Evolutionary conservation across 1,140 invertebrate genomes (phyloP).

Genomic region (Tribolium castaneum): DNA sequence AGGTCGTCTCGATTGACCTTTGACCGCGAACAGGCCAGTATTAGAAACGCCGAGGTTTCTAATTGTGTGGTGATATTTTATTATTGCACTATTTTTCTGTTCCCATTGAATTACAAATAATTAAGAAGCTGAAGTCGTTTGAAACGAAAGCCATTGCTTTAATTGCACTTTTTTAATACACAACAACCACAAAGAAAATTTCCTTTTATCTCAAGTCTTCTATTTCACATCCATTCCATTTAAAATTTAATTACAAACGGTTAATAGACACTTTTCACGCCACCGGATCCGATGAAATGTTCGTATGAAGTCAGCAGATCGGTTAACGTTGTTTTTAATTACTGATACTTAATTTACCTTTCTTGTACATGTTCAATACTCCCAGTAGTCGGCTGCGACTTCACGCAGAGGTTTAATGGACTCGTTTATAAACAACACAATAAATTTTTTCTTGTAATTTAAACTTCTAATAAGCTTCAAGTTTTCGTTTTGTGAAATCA

Average conservation of each 20-base stretch:
- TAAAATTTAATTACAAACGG: slow-evolving; percentile 8
- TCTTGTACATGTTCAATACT: neutral
- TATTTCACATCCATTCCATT: neutral
- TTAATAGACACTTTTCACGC: slow-evolving; percentile 5
- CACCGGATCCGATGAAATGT: slow-evolving; percentile 13
- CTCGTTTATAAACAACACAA: too few relatives aligned
- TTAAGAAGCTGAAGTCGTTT: neutral
- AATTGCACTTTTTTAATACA: slow-evolving; percentile 18
- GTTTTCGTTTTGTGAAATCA: neutral
- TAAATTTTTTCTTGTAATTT: neutral
- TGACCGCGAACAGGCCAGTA: neutral
- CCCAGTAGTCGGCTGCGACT: too few relatives aligned
- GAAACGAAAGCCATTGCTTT: slow-evolving; percentile 7
- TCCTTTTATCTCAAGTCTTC: slow-evolving; percentile 6
- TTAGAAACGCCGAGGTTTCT: too few relatives aligned
- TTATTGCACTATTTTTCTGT: neutral
- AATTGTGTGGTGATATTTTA: too few relatives aligned
- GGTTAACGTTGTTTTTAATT: slow-evolving; percentile 4
- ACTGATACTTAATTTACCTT: neutral
- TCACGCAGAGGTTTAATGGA: too few relatives aligned
- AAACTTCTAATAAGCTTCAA: neutral
- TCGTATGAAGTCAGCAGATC: slow-evolving; percentile 2
- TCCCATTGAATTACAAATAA: slow-evolving; percentile 1
- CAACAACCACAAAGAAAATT: slow-evolving; percentile 18
- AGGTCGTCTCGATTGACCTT: neutral